Evolutionary conservation across 2,888 invertebrate genomes (phyloP), one percentile per base, ranked within the genome.

Genomic region (Nowickia ferox): DNA sequence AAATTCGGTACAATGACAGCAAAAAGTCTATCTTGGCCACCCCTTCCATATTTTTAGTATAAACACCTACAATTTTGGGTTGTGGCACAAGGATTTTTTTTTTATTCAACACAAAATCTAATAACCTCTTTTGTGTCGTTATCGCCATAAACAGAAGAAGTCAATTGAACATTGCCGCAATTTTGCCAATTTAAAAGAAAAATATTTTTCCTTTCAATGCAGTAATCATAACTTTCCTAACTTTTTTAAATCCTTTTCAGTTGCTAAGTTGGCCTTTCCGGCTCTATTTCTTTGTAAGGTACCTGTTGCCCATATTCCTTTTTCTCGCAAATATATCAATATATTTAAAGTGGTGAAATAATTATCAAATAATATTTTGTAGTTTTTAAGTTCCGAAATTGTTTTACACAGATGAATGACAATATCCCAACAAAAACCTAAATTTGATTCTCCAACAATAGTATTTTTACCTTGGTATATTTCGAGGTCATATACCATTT

Each of bases 11-110:
- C 1, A 78, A 17, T 1, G 61, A 69, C 13, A 69, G 61, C 6
- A 78, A 15, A 40, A 69, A 78, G n/a, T 78, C 69, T 11, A 51
- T 53, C 57, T 76, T 76, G 9, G 65, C 53, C 9, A 75, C 65
- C 3, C 65, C 65, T 15, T 53, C 75, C 57, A 59, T 77, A 9
- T 51, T 57, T 38, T 68, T 3, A 17, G 68, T 65, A 38, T 76
- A 76, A 0, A 19, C 9, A 0, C 40, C 2, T 48, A 66, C n/a
- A 38, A 77, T 1, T 1, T 66, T 19, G 46, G 77, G 66, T 40
- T 68, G 68, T 1, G 1, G 13, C 9, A 77, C 19, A 48, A 17
- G 61, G 40, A 61, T 30, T 22, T n/a, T n/a, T n/a, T n/a, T n/a
- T n/a, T n/a, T n/a, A n/a, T n/a, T n/a, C n/a, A n/a, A n/a, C n/a